phyloP scores from a whole-genome alignment of 1,140 invertebrate genomes.

The Palaemon carinicauda region DNA sequence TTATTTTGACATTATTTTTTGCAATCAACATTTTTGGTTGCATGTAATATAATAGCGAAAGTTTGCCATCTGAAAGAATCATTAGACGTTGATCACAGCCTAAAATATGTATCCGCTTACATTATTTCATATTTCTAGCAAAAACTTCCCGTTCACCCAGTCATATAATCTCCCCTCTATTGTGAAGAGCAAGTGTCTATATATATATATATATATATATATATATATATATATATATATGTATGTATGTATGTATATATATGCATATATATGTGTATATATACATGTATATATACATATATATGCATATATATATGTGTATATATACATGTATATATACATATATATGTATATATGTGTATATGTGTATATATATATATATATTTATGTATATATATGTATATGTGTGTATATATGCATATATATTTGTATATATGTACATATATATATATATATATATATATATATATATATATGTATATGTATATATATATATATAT shows the following conservation, averaged over 20 bases:
- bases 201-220: conserved; percentile 2
- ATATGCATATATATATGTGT: neutral
- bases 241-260: neutral
- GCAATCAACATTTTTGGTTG: no score
- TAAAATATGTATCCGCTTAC: no score
- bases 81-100: no score
- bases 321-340: neutral
- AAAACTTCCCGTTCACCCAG: no score
- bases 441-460: neutral
- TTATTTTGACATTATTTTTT: no score
- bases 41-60: no score
- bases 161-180: no score
- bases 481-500: no score
- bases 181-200: no score
- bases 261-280: neutral
- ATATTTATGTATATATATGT: neutral
- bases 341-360: neutral
- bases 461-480: neutral
- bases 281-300: neutral
- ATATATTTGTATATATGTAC: neutral
- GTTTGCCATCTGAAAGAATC: no score
- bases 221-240: neutral
- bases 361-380: neutral
- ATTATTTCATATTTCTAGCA: no score
- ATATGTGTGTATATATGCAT: neutral